phyloP scores from a whole-genome alignment of 2,797 vertebrate species.

The Esox masquinongy region DNA sequence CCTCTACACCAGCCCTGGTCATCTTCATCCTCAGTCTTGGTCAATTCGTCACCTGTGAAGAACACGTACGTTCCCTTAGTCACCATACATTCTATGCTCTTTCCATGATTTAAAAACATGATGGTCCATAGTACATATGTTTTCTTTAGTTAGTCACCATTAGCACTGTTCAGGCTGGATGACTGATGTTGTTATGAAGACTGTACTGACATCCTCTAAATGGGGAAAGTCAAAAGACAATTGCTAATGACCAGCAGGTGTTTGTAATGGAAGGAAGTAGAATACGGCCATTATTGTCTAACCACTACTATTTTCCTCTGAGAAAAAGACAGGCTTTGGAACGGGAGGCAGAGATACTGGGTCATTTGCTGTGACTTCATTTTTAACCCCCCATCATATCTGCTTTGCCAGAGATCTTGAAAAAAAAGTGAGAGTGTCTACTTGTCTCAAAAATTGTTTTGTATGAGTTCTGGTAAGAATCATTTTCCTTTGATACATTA shows the following conservation, averaged over 20 bases:
- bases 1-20: conserved; percentile 99
- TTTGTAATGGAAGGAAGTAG: conserved; percentile 61
- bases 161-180: neutral
- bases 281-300: conserved; percentile 51
- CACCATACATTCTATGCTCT: conserved; percentile 1
- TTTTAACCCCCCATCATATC: neutral
- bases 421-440: no score
- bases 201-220: neutral
- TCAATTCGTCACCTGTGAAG: conserved; percentile 90
- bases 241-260: conserved; percentile 48
- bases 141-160: neutral
- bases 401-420: no score
- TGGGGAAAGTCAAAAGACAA: neutral
- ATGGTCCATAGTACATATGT: neutral
- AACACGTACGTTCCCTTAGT: conserved; percentile 35
- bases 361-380: conserved; percentile 17
- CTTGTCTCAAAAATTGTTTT: no score
- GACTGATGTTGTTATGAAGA: neutral
- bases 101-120: neutral
- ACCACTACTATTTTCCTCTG: conserved; percentile 47
- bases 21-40: conserved; percentile 95
- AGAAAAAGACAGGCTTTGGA: conserved; percentile 27
- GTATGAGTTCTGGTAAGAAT: no score
- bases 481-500: no score
- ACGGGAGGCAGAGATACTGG: conserved; percentile 18